Conservation (phyloP, 37 sponge, comb jelly and placozoan species). For the Diacarnus erythraeanus region DNA sequence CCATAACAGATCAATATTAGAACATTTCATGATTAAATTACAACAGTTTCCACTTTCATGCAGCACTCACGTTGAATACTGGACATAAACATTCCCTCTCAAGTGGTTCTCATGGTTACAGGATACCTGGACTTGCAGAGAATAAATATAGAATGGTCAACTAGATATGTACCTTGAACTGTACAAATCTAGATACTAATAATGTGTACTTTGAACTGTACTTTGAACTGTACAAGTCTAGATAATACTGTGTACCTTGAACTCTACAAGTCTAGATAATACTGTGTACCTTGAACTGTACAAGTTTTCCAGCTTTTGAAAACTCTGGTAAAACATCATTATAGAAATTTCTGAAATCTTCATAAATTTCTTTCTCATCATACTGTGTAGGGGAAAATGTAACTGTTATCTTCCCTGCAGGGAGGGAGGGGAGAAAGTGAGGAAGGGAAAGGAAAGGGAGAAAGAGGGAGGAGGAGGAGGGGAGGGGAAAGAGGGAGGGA, state of each 20-base stretch:
- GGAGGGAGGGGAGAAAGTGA: too few species aligned
- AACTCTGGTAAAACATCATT: conserved; percentile 92
- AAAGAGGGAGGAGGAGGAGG: too few species aligned
- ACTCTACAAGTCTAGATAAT: too few species aligned
- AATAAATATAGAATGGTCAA: not conserved
- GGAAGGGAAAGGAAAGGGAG: too few species aligned
- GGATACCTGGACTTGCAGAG: conserved; percentile 59
- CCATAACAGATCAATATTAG: too few species aligned
- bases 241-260: too few species aligned
- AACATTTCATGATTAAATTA: too few species aligned
- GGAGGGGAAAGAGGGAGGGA: too few species aligned
- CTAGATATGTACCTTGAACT: not conserved
- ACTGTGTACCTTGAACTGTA: conserved; percentile 96
- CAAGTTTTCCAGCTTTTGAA: conserved; percentile 74
- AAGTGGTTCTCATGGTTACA: conserved; percentile 94
- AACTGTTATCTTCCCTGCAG: not conserved
- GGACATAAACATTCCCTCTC: conserved; percentile 96
- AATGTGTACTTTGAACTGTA: too few species aligned
- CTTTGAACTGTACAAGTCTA: too few species aligned
- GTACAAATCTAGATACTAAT: too few species aligned
- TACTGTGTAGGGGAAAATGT: conserved; percentile 42
- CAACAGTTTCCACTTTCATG: too few species aligned
- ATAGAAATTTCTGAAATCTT: conserved; percentile 80
- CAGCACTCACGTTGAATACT: conserved; percentile 68
- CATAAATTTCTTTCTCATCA: conserved; percentile 84